These are phyloP conservation scores for Rostratula benghalensis DNA, from an alignment of 2,113 vertebrate genomes.

Conservation along the genomic window DNA sequence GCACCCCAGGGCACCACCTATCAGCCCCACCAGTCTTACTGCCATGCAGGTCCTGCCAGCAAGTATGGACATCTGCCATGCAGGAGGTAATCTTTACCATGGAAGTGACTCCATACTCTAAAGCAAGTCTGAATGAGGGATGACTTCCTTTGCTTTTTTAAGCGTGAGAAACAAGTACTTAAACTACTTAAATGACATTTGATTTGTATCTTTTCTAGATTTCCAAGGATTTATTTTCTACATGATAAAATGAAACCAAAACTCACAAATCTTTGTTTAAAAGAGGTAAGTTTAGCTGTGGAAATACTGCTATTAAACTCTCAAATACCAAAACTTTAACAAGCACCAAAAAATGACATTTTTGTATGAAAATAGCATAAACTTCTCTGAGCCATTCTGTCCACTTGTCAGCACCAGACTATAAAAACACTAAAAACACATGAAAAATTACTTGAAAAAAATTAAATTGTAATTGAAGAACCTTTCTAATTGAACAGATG, in stretches of 20 bases:
- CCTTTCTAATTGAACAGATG: not conserved
- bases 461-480: not conserved
- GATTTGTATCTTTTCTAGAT: not conserved
- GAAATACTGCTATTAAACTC: not conserved
- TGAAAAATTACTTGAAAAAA: not conserved
- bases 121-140: not conserved
- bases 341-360: not conserved
- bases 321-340: not conserved
- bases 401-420: not conserved
- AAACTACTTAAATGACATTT: not conserved
- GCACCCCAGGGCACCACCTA: fast-evolving
- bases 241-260: not conserved
- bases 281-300: not conserved
- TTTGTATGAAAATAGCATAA: not conserved
- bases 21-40: not conserved
- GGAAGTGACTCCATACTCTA: not conserved
- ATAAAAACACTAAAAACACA: not conserved
- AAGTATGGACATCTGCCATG: not conserved
- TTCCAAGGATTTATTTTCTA: not conserved
- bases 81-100: not conserved
- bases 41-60: not conserved
- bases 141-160: not conserved
- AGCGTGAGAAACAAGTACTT: not conserved
- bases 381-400: not conserved
- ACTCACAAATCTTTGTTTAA: not conserved